A percentile compares a stretch with the other conserved stretches of the same genome.
These are phyloP conservation scores for Xiphophorus maculatus DNA, from an alignment of 2,113 vertebrate genomes.

Conservation along the genomic window DNA sequence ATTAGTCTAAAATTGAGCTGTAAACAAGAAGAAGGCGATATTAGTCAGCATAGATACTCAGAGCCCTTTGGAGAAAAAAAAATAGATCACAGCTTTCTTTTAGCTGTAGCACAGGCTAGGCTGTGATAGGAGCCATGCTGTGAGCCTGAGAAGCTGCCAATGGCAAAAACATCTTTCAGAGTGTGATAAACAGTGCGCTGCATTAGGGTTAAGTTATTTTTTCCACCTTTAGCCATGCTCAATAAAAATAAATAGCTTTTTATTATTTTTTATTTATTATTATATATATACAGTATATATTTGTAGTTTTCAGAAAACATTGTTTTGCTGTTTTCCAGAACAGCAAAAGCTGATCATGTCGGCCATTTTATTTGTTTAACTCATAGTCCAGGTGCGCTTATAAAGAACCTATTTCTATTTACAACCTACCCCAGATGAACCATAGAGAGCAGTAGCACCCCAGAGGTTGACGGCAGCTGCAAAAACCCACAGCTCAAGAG, in stretches of 20 bases:
- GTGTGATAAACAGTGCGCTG: slow-evolving; percentile 49
- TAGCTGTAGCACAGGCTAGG: slow-evolving; percentile 18
- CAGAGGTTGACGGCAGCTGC: no score
- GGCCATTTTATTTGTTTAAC: no score
- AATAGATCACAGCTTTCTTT: slow-evolving; percentile 52
- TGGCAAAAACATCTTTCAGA: slow-evolving; percentile 39
- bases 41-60: slow-evolving; percentile 13
- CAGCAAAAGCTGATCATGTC: no score
- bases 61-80: slow-evolving; percentile 8
- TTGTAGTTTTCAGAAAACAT: no score
- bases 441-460: no score
- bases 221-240: slow-evolving; percentile 22
- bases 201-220: slow-evolving; percentile 12
- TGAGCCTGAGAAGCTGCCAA: slow-evolving; percentile 34
- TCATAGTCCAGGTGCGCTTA: no score
- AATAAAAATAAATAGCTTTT: slow-evolving; percentile 4
- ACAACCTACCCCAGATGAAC: no score
- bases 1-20: slow-evolving; percentile 40
- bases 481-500: no score
- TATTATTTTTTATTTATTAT: no score
- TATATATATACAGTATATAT: no score
- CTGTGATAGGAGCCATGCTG: slow-evolving; percentile 34
- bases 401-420: no score
- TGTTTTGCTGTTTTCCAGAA: no score
- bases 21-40: slow-evolving; percentile 15